Evolutionary conservation across 2,113 vertebrate genomes (phyloP).

Genomic region (Gavialis gangeticus): DNA sequence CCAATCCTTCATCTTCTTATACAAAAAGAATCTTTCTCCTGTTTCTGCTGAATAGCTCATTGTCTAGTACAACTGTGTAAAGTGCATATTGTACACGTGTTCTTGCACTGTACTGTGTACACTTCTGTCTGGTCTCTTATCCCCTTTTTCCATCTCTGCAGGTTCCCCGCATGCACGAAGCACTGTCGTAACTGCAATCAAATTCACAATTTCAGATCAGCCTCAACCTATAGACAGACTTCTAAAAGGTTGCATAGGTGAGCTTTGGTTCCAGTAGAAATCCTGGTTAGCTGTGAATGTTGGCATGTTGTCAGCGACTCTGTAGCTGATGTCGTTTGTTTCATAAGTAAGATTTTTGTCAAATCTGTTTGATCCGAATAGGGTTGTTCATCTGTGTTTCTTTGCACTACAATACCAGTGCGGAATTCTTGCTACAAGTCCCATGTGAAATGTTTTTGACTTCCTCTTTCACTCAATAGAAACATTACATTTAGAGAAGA

Average conservation of each 20-base stretch:
- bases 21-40: background rate
- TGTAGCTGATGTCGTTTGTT: background rate
- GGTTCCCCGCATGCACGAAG: constrained; percentile 89
- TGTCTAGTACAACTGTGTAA: background rate
- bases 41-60: background rate
- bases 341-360: background rate
- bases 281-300: fast-evolving
- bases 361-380: too few species aligned
- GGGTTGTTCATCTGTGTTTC: background rate
- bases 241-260: constrained; percentile 91
- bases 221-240: constrained; percentile 89
- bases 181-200: constrained; percentile 91
- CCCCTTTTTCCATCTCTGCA: constrained; percentile 21
- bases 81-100: background rate
- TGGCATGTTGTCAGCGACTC: fast-evolving
- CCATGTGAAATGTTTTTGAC: background rate
- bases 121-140: background rate
- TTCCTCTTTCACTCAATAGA: background rate
- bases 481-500: background rate
- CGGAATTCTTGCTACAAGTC: too few species aligned
- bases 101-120: background rate
- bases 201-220: constrained; percentile 93
- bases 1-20: background rate
- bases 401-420: too few species aligned
- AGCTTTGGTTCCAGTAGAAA: background rate